A percentile compares a stretch with the other conserved stretches of the same genome.
Evolutionary conservation across 2,888 invertebrate species (phyloP).

Genomic region (Furcula furcula): DNA sequence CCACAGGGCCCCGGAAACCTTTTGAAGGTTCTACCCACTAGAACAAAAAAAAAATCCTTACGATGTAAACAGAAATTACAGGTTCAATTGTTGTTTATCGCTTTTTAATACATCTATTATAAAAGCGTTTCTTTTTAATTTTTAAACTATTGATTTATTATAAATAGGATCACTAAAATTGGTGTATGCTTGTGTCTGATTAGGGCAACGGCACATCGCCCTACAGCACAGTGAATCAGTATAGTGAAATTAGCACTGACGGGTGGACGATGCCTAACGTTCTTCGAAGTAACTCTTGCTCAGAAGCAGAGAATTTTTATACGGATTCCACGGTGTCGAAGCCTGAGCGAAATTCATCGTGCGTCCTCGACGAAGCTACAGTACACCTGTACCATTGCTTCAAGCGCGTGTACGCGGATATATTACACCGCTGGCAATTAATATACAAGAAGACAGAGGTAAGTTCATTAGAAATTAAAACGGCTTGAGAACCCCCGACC

Average conservation of each 20-base stretch:
- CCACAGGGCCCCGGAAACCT: too few species aligned
- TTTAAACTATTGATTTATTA: too few species aligned
- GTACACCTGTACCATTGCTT: conserved; percentile 89
- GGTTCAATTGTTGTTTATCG: too few species aligned
- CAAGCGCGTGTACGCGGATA: conserved; percentile 93
- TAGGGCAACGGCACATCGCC: conserved; percentile 88
- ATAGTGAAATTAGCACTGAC: conserved; percentile 87
- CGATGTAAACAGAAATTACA: too few species aligned
- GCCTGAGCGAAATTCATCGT: conserved; percentile 57
- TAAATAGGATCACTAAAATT: too few species aligned
- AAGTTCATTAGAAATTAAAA: too few species aligned
- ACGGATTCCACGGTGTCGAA: conserved; percentile 63
- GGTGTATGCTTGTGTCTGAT: too few species aligned
- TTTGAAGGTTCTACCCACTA: too few species aligned
- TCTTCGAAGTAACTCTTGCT: conserved; percentile 92
- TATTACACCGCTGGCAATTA: conserved; percentile 92
- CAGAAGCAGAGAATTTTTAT: conserved; percentile 89
- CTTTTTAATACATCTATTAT: too few species aligned
- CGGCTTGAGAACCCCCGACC: too few species aligned
- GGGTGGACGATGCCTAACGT: conserved; percentile 88
- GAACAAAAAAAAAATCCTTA: too few species aligned
- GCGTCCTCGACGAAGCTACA: conserved; percentile 69
- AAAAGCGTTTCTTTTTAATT: too few species aligned
- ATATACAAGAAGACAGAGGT: conserved; percentile 90
- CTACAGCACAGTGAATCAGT: conserved; percentile 92